Conservation (phyloP, 1,140 invertebrate genomes). For the Streblospio benedicti region DNA sequence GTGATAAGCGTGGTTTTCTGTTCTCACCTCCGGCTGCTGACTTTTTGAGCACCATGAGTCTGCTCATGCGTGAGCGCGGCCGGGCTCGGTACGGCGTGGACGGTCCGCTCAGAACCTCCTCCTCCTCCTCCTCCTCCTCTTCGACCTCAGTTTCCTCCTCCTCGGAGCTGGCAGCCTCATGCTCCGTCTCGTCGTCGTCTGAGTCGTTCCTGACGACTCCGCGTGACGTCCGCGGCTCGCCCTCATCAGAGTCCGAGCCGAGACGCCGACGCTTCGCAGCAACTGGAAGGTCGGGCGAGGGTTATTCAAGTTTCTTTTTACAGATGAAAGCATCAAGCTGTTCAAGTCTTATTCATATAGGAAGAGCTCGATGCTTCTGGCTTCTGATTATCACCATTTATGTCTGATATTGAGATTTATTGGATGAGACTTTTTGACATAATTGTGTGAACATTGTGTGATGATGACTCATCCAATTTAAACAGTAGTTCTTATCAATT, state of each 20-base stretch:
- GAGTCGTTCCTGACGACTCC: not conserved
- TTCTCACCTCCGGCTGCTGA: not conserved
- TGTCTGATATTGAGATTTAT: not conserved
- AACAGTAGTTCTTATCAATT: too few species aligned
- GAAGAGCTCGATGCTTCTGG: not conserved
- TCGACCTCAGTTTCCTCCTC: constrained; percentile 17
- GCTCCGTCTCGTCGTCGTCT: constrained; percentile 12
- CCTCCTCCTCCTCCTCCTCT: constrained; percentile 23
- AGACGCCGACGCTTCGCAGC: not conserved
- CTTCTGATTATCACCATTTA: not conserved
- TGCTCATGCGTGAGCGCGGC: too few species aligned
- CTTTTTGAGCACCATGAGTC: not conserved
- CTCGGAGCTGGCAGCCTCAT: constrained; percentile 7
- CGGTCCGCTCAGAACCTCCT: constrained; percentile 1
- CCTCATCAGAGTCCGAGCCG: not conserved
- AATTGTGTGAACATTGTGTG: not conserved
- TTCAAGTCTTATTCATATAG: not conserved
- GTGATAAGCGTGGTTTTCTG: not conserved
- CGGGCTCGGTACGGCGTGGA: not conserved
- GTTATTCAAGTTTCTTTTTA: not conserved
- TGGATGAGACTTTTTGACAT: not conserved
- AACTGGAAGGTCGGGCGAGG: not conserved
- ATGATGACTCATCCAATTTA: constrained; percentile 6
- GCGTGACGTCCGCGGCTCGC: constrained; percentile 1
- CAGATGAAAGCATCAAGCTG: not conserved